phyloP scores from a whole-genome alignment of 1,140 invertebrate genomes.

The Globodera ellingtonae region DNA sequence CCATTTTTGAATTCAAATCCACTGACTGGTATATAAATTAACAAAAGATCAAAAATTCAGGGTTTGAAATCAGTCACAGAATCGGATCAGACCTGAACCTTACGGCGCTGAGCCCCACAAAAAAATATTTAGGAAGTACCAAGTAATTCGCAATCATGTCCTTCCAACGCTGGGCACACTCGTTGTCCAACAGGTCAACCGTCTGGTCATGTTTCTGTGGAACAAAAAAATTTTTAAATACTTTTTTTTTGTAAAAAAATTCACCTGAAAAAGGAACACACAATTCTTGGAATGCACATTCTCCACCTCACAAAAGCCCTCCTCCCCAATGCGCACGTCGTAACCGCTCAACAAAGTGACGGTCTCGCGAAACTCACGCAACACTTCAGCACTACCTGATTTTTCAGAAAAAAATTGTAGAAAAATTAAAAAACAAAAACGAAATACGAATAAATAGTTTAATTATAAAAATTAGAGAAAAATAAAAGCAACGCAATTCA shows the following conservation, averaged over 20 bases:
- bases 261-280: constrained; percentile 29
- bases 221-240: constrained; percentile 7
- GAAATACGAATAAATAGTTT: not conserved
- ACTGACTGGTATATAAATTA: not conserved
- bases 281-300: constrained; percentile 28
- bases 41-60: not conserved
- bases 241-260: not conserved
- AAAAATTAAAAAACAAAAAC: not conserved
- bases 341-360: constrained; percentile 35
- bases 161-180: constrained; percentile 35
- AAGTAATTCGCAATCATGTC: constrained; percentile 33
- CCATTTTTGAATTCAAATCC: too few species aligned
- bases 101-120: too few species aligned
- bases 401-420: too few species aligned
- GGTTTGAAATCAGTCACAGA: not conserved
- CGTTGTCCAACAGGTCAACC: constrained; percentile 37
- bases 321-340: constrained; percentile 32
- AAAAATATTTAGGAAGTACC: not conserved
- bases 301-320: constrained; percentile 38
- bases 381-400: constrained; percentile 12
- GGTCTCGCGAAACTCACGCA: constrained; percentile 14
- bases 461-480: not conserved
- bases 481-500: not conserved
- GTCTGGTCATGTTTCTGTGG: constrained; percentile 22
- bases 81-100: too few species aligned